A percentile compares a stretch with the other conserved stretches of the same genome.
phyloP scores from a whole-genome alignment of 2,113 vertebrate species.

The Zosterops hypoxanthus region DNA sequence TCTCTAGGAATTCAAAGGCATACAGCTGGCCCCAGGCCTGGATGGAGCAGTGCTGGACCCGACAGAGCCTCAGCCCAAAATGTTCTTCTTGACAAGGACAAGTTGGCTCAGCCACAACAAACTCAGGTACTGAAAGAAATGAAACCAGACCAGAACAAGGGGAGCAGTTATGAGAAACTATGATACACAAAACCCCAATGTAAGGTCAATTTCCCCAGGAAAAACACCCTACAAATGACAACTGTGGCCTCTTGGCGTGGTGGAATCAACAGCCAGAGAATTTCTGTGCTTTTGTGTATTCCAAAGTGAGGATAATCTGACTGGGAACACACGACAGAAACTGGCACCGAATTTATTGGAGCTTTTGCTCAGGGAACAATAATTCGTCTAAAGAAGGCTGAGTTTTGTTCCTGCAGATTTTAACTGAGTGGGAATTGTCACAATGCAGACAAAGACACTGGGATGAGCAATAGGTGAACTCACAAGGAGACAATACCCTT shows the following conservation, averaged over 20 bases:
- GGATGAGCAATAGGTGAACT: background rate
- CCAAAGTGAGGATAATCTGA: background rate
- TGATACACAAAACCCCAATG: background rate
- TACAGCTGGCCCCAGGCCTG: constrained; percentile 15
- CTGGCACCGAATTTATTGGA: background rate
- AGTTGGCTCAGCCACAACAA: constrained; percentile 22
- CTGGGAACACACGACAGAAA: background rate
- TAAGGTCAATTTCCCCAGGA: background rate
- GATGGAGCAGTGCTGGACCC: background rate
- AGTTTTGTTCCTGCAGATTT: background rate
- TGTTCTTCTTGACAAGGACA: constrained; percentile 29
- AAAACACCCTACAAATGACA: background rate
- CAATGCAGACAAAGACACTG: background rate
- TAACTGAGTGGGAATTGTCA: background rate
- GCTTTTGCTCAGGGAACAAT: background rate
- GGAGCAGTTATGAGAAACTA: background rate
- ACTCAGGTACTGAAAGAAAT: constrained; percentile 2
- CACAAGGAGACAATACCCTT: background rate
- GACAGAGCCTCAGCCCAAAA: background rate
- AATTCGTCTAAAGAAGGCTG: background rate
- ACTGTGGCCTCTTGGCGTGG: background rate
- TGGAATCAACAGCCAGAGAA: background rate
- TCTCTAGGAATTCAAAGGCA: constrained; percentile 10
- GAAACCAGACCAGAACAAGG: background rate
- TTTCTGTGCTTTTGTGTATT: background rate